Evolutionary conservation across 1,140 invertebrate species (phyloP).

Genomic region (Cydia pomonella): DNA sequence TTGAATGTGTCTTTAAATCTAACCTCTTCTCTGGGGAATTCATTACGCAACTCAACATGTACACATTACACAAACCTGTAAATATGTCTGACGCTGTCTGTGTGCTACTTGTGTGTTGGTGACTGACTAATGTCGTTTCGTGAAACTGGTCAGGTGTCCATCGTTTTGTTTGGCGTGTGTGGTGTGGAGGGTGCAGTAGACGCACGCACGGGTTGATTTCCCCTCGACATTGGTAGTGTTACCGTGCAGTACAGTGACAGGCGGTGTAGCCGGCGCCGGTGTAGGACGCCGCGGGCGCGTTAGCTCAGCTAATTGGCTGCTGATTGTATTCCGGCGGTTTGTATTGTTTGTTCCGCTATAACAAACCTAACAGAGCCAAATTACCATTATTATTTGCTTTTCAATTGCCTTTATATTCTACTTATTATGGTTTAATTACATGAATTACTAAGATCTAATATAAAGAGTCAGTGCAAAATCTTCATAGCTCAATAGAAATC

Average conservation of each 20-base stretch:
- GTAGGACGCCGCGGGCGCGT: not conserved
- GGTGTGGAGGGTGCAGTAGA: not conserved
- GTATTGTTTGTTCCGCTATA: not conserved
- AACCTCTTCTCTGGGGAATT: no score
- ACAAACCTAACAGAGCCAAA: not conserved
- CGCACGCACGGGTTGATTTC: not conserved
- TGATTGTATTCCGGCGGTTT: conserved; percentile 2
- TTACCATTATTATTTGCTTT: conserved; percentile 11
- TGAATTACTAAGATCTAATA: not conserved
- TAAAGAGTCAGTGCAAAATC: no score
- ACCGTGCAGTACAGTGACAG: not conserved
- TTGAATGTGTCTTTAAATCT: no score
- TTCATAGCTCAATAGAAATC: no score
- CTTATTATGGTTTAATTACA: not conserved
- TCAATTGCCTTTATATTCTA: not conserved
- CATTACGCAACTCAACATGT: no score
- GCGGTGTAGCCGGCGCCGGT: not conserved
- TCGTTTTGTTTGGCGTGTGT: not conserved
- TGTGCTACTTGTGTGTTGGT: no score
- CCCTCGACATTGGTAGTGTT: not conserved
- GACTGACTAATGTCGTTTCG: no score
- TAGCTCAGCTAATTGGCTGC: not conserved
- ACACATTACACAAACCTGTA: no score
- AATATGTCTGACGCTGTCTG: no score
- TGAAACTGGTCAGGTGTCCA: not conserved